Percentiles rank a stretch among this genome's conserved stretches.
These are phyloP conservation scores for Anguilla japonica DNA, from an alignment of 2,113 vertebrate species.

Conservation along the genomic window DNA sequence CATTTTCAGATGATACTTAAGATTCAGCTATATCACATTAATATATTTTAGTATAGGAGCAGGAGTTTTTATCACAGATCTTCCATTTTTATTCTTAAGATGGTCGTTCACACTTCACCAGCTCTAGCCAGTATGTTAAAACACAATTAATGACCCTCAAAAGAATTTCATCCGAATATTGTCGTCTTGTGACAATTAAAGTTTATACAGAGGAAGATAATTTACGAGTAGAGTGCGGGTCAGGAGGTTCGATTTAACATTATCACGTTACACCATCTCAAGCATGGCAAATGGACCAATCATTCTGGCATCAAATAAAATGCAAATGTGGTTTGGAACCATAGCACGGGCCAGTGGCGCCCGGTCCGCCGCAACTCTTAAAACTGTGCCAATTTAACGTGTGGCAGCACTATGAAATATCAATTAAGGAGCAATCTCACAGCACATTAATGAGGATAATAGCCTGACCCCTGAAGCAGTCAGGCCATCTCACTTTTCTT, in stretches of 20 bases:
- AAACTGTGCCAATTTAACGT: slow-evolving; percentile 24
- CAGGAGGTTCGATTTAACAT: slow-evolving; percentile 1
- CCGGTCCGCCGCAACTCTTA: slow-evolving; percentile 4
- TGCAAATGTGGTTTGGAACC: background rate
- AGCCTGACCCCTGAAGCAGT: slow-evolving; percentile 55
- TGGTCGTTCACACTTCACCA: background rate
- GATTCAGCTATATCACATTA: too few relatives aligned
- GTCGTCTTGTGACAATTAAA: background rate
- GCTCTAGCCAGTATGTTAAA: background rate
- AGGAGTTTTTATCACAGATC: background rate
- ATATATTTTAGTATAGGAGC: too few relatives aligned
- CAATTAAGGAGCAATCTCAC: slow-evolving; percentile 73
- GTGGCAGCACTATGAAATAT: slow-evolving; percentile 62
- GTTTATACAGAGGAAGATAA: background rate
- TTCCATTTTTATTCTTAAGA: background rate
- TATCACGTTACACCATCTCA: background rate
- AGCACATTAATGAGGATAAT: slow-evolving; percentile 70
- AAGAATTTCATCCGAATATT: background rate
- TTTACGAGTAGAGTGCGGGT: background rate
- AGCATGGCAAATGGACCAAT: background rate
- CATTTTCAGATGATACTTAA: too few relatives aligned
- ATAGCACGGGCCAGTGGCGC: background rate
- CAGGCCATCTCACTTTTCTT: slow-evolving; percentile 43
- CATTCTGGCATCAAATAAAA: slow-evolving; percentile 13
- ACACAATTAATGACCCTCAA: background rate